Percentiles rank a stretch among this genome's conserved stretches.
Evolutionary conservation across 2,113 vertebrate genomes (phyloP).

Genomic region (Oreocharis arfaki): DNA sequence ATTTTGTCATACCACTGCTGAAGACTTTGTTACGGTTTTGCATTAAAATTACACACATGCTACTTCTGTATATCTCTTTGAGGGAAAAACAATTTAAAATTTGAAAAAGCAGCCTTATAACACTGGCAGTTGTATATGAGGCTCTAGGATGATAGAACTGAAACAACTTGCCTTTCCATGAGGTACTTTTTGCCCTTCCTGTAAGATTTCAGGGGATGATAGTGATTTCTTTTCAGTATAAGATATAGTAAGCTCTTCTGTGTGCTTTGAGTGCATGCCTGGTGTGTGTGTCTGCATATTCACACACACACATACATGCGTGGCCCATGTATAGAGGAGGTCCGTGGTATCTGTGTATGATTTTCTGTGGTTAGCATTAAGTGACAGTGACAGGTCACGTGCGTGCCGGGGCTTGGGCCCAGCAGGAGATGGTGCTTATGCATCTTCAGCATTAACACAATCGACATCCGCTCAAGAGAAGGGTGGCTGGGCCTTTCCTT

Average conservation of each 20-base stretch:
- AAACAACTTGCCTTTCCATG: neutral
- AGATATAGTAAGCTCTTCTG: neutral
- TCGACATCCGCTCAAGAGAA: constrained; percentile 28
- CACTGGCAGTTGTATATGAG: neutral
- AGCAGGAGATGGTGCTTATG: constrained; percentile 41
- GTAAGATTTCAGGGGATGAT: neutral
- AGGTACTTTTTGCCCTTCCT: neutral
- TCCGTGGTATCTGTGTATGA: neutral
- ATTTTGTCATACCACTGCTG: neutral
- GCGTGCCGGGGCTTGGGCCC: neutral
- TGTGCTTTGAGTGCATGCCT: neutral
- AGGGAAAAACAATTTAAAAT: neutral
- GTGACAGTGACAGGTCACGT: constrained; percentile 43
- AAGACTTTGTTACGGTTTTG: neutral
- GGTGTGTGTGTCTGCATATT: too few relatives aligned
- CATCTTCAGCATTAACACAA: constrained; percentile 44
- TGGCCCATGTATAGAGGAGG: neutral
- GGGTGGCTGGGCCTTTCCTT: constrained; percentile 45
- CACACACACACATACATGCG: neutral
- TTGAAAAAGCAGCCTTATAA: neutral
- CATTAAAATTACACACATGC: neutral
- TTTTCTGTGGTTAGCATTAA: neutral
- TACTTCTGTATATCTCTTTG: neutral
- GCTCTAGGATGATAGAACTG: neutral
- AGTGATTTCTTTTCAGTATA: neutral